These are phyloP conservation scores for Drusus annulatus DNA, from an alignment of 1,140 invertebrate genomes.

Conservation along the genomic window DNA sequence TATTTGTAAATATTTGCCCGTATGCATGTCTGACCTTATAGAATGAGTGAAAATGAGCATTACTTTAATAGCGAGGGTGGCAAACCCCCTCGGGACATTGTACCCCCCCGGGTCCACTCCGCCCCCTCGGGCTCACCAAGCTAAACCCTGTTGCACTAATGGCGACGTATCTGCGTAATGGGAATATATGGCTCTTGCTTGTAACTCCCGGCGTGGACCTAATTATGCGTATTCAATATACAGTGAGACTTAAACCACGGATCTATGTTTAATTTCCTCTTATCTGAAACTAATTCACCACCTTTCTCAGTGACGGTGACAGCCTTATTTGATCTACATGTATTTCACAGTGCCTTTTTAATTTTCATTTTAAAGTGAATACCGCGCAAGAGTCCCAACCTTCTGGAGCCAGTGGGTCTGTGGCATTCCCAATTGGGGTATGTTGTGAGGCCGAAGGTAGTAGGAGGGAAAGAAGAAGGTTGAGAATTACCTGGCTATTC, in stretches of 20 bases:
- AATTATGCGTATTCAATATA: not conserved
- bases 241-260: not conserved
- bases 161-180: constrained; percentile 56
- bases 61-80: constrained; percentile 26
- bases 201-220: constrained; percentile 1
- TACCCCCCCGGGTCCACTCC: not conserved
- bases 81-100: constrained; percentile 2
- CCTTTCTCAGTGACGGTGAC: not conserved
- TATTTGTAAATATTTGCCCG: constrained; percentile 2
- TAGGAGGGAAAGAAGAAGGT: too few relatives aligned
- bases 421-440: too few relatives aligned
- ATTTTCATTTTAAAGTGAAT: too few relatives aligned
- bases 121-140: not conserved
- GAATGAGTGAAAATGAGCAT: not conserved
- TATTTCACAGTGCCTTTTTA: too few relatives aligned
- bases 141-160: constrained; percentile 50
- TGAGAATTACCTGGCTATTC: too few relatives aligned
- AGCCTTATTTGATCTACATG: not conserved
- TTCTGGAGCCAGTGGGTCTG: too few relatives aligned
- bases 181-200: constrained; percentile 50
- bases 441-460: too few relatives aligned
- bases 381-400: too few relatives aligned
- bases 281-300: not conserved
- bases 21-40: not conserved
- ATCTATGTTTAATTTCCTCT: not conserved